A percentile compares a stretch with the other conserved stretches of the same genome.
Evolutionary conservation across 2,113 vertebrate species (phyloP).

Genomic region (Heliornis fulica): DNA sequence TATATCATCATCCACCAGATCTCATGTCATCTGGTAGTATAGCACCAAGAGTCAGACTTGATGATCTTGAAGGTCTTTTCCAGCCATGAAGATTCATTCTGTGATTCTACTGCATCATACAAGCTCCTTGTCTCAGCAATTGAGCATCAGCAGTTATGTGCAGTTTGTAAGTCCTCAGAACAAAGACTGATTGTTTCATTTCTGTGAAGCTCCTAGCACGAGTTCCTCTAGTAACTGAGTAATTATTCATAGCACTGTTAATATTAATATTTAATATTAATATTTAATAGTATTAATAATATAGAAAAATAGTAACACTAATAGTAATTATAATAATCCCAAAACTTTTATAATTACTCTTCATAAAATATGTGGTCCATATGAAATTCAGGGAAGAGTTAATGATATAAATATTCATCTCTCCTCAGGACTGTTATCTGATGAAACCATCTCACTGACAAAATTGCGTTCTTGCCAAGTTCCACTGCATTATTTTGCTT

Average conservation of each 20-base stretch:
- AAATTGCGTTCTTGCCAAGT: not conserved
- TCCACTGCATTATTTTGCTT: not conserved
- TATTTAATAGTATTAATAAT: too few relatives aligned
- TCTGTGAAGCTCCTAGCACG: not conserved
- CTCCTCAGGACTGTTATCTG: not conserved
- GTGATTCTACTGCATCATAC: rapidly evolving
- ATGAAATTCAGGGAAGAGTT: not conserved
- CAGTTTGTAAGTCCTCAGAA: not conserved
- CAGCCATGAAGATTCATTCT: too few relatives aligned
- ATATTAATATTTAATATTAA: too few relatives aligned
- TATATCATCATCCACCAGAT: not conserved
- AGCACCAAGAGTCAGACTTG: too few relatives aligned
- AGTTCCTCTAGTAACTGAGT: not conserved
- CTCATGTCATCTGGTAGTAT: too few relatives aligned
- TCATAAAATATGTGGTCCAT: not conserved
- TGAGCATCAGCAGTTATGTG: not conserved
- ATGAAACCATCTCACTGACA: not conserved
- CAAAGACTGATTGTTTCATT: not conserved
- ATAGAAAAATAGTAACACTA: too few relatives aligned
- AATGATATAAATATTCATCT: not conserved
- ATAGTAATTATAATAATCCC: not conserved
- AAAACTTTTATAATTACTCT: not conserved
- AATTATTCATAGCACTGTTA: too few relatives aligned
- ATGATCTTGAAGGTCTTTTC: too few relatives aligned
- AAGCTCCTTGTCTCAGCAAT: not conserved